These are phyloP conservation scores for Ennomos erosarius DNA, from an alignment of 2,888 invertebrate species.

Conservation along the genomic window DNA sequence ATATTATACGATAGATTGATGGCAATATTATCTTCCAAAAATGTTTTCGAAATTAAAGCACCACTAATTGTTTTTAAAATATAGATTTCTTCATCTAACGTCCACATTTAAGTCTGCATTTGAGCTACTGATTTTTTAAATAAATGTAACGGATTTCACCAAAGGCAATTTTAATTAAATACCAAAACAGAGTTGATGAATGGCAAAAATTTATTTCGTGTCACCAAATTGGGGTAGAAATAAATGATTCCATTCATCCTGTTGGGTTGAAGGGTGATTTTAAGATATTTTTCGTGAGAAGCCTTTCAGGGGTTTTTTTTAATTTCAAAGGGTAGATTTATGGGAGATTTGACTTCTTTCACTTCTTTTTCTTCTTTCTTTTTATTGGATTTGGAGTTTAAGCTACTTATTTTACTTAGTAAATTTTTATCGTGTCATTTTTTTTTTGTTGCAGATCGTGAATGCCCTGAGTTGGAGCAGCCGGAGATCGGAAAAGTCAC, in stretches of 20 bases:
- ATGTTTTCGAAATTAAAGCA: too few relatives aligned
- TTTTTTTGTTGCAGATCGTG: conserved; percentile 87
- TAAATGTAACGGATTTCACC: conserved; percentile 19
- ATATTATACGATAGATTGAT: too few relatives aligned
- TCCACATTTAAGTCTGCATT: background rate
- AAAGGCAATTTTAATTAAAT: conserved; percentile 30
- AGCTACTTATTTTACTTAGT: background rate
- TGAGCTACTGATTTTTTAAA: conserved; percentile 2
- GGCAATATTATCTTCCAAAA: too few relatives aligned
- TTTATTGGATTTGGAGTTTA: background rate
- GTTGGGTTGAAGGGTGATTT: conserved; percentile 16
- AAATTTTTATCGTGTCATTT: background rate
- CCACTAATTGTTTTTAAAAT: too few relatives aligned
- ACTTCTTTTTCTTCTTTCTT: background rate
- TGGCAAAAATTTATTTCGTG: conserved; percentile 31
- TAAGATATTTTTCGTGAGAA: conserved; percentile 13
- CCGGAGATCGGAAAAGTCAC: conserved; percentile 92
- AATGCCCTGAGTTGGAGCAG: conserved; percentile 92
- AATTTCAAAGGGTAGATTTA: conserved; percentile 19
- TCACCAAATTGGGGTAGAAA: conserved; percentile 25
- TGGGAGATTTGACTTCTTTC: conserved; percentile 20
- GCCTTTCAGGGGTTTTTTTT: conserved; percentile 16
- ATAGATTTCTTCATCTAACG: too few relatives aligned
- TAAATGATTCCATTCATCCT: conserved; percentile 27
- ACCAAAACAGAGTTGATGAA: conserved; percentile 28